Percentiles rank a stretch among this genome's conserved stretches.
Evolutionary conservation across 37 sponge, comb jelly and placozoan species (phyloP).

Genomic region (Crambe crambe): DNA sequence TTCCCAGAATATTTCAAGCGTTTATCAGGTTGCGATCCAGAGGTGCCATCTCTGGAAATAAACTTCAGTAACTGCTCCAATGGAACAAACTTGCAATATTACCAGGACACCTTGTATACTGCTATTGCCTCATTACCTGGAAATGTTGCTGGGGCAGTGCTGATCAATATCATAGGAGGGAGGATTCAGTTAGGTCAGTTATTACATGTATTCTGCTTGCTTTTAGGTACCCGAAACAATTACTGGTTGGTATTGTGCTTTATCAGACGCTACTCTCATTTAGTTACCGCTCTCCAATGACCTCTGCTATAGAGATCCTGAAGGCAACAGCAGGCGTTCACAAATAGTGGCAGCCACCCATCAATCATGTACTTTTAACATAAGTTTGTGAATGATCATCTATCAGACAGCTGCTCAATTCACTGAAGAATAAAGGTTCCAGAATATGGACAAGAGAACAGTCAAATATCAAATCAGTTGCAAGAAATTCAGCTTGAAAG

Average conservation of each 20-base stretch:
- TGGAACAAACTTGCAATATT: slow-evolving; percentile 28
- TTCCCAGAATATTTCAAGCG: slow-evolving; percentile 61
- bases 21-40: not conserved
- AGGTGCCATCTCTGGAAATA: not conserved
- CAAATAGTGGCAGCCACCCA: too few species aligned
- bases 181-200: slow-evolving; percentile 41
- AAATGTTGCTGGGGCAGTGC: slow-evolving; percentile 34
- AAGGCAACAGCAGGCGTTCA: too few species aligned
- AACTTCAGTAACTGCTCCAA: not conserved
- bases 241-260: not conserved
- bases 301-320: too few species aligned
- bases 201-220: not conserved
- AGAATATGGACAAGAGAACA: too few species aligned
- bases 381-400: too few species aligned
- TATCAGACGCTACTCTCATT: too few species aligned
- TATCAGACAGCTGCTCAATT: too few species aligned
- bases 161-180: slow-evolving; percentile 45
- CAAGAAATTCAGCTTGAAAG: too few species aligned
- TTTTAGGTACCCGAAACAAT: not conserved
- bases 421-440: too few species aligned
- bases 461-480: too few species aligned
- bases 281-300: too few species aligned
- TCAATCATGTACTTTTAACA: too few species aligned
- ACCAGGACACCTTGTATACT: slow-evolving; percentile 60
- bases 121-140: slow-evolving; percentile 51